Percentiles rank a stretch among this genome's conserved stretches.
Conservation (phyloP, 2,888 invertebrate species). For the Aplocera efformata region DNA sequence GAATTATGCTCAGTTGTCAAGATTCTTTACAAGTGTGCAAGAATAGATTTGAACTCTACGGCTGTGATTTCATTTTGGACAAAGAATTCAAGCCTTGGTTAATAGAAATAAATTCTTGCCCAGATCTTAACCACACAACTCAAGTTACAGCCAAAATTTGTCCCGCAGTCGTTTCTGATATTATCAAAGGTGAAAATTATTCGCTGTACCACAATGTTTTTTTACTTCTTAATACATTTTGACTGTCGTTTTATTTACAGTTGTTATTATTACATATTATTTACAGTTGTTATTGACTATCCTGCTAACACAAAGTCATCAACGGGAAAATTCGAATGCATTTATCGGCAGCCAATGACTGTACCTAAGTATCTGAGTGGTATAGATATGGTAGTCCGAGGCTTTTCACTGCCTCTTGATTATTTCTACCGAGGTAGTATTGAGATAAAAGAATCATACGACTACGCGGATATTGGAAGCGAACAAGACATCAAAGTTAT, state of each 20-base stretch:
- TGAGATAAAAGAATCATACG: slow-evolving; percentile 40
- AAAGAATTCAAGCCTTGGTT: slow-evolving; percentile 93
- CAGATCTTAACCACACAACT: slow-evolving; percentile 90
- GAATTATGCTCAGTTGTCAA: slow-evolving; percentile 89
- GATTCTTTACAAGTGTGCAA: slow-evolving; percentile 84
- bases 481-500: slow-evolving; percentile 41
- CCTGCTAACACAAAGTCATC: slow-evolving; percentile 54
- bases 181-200: slow-evolving; percentile 87
- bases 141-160: slow-evolving; percentile 91
- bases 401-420: slow-evolving; percentile 46
- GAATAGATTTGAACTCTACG: slow-evolving; percentile 93
- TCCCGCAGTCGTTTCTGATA: slow-evolving; percentile 89
- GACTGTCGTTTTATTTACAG: no score
- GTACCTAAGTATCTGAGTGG: slow-evolving; percentile 44
- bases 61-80: slow-evolving; percentile 95
- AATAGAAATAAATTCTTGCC: slow-evolving; percentile 95
- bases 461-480: slow-evolving; percentile 39
- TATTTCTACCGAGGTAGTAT: slow-evolving; percentile 62
- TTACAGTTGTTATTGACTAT: slow-evolving; percentile 78
- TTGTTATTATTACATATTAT: no score
- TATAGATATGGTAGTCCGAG: slow-evolving; percentile 50
- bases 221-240: neutral
- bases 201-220: neutral
- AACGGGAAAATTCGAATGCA: slow-evolving; percentile 82
- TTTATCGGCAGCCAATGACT: slow-evolving; percentile 65